Evolutionary conservation across 2,113 vertebrate species (phyloP), one percentile per base, ranked within the genome.

Genomic region (Hymenochirus boettgeri): DNA sequence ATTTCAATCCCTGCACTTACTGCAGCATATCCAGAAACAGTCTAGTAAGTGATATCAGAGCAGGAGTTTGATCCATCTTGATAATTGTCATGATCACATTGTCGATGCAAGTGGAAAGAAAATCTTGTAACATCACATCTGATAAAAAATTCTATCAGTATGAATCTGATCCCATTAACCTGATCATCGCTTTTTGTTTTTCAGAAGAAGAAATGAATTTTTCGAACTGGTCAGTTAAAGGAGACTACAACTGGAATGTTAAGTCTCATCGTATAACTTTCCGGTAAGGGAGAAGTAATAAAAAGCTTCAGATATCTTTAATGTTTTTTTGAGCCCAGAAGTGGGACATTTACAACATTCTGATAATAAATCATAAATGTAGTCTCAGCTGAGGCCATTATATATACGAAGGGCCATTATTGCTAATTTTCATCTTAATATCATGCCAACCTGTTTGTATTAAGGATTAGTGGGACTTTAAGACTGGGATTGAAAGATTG

Each of bases 161-260:
- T 46, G 55, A 58, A 45, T 66, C 64, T 66, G 64, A 58, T 69
- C 57, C 65, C 57, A 69, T 69, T 69, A 69, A 59, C 65, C 57
- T 60, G 31, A 56, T 33, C 74, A 65, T 80, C n/a, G 54, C 58
- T 82, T 78, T 75, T 29, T 77, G 79, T 69, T 77, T 77, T 82
- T 65, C 77, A 99, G 96, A 79, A 96, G 90, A 73, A 92, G 96
- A 76, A 94, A 82, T 2, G 89, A 84, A 12, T 99, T 99, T 86
- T 99, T 98, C 83, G 92, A 98, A 77, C 88, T 98, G 78, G 95
- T 98, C 82, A 89, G 81, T n/a, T 74, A 95, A 93, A 76, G 93
- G 90, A 64, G 90, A 90, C 66, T 97, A 93, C 76, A 94, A 98
- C 59, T 98, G 96, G 95, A 98, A 92, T 17, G 83, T 90, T 72